Evolutionary conservation across 2,888 invertebrate genomes (phyloP).

Genomic region (Kuschelorhynchus macadamiae): DNA sequence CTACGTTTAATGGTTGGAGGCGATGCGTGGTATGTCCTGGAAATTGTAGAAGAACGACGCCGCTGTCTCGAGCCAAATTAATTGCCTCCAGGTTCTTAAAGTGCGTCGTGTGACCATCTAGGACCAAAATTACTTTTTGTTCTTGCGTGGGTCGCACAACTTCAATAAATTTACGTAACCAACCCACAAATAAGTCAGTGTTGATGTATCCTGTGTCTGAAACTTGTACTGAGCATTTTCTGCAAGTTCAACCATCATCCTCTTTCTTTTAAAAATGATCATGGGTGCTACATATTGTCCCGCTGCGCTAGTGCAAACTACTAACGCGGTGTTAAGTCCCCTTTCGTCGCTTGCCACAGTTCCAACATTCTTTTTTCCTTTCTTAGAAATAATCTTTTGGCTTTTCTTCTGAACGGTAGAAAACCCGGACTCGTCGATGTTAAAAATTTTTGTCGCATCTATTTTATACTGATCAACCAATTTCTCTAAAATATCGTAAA

Average conservation of each 20-base stretch:
- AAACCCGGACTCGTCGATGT: too few species aligned
- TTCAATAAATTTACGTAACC: conserved; percentile 22
- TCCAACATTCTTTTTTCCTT: conserved; percentile 10
- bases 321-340: conserved; percentile 1
- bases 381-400: conserved; percentile 1
- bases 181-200: conserved; percentile 24
- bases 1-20: background rate
- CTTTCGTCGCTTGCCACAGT: conserved; percentile 7
- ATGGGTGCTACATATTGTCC: conserved; percentile 18
- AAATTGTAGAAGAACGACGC: background rate
- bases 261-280: conserved; percentile 26
- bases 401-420: conserved; percentile 14
- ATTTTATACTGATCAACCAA: too few species aligned
- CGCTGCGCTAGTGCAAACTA: conserved; percentile 12
- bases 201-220: conserved; percentile 22
- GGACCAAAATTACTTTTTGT: conserved; percentile 4
- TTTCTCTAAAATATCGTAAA: too few species aligned
- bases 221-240: conserved; percentile 16
- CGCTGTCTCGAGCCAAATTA: background rate
- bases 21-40: background rate
- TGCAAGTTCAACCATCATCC: conserved; percentile 15
- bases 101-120: conserved; percentile 10
- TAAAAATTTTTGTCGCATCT: too few species aligned
- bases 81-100: background rate
- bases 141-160: conserved; percentile 13